Percentiles rank a stretch among this genome's conserved stretches.
Conservation (phyloP, 2,888 invertebrate species). For the Formica aserva region DNA sequence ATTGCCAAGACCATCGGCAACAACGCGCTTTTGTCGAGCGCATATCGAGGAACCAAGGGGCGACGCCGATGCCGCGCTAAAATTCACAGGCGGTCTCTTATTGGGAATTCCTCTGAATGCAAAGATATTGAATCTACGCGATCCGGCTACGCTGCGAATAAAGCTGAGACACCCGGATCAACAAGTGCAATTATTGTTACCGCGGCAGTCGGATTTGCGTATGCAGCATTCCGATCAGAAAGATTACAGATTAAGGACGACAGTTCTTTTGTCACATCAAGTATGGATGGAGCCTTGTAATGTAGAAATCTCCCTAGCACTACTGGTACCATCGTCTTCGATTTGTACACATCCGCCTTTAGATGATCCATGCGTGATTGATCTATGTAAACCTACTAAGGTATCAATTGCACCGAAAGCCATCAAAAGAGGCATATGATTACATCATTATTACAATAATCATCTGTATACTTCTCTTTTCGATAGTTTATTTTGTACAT, state of each 20-base stretch:
- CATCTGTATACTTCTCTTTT: not conserved
- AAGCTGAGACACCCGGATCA: conserved; percentile 97
- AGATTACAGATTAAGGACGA: conserved; percentile 91
- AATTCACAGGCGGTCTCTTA: conserved; percentile 97
- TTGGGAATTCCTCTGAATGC: conserved; percentile 95
- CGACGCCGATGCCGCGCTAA: conserved; percentile 93
- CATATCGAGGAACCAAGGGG: conserved; percentile 94
- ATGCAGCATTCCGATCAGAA: conserved; percentile 88
- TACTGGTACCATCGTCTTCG: conserved; percentile 90
- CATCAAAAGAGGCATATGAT: conserved; percentile 92
- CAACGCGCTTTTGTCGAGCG: conserved; percentile 93
- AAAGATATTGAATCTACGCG: conserved; percentile 92
- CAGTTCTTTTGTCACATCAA: conserved; percentile 95
- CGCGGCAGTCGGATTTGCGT: conserved; percentile 92
- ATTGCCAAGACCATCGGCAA: conserved; percentile 81
- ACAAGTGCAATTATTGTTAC: conserved; percentile 93
- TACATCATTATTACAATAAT: conserved; percentile 53
- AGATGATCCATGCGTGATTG: conserved; percentile 89
- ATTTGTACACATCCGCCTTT: conserved; percentile 85
- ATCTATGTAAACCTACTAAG: conserved; percentile 94
- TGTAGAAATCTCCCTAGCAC: conserved; percentile 94
- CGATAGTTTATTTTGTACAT: conserved; percentile 15
- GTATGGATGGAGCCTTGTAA: conserved; percentile 97
- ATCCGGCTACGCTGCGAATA: conserved; percentile 91
- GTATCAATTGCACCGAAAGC: conserved; percentile 96